Evolutionary conservation across 2,797 vertebrate species (phyloP), one percentile per base, ranked within the genome.

Genomic region (Dipus sagitta): DNA sequence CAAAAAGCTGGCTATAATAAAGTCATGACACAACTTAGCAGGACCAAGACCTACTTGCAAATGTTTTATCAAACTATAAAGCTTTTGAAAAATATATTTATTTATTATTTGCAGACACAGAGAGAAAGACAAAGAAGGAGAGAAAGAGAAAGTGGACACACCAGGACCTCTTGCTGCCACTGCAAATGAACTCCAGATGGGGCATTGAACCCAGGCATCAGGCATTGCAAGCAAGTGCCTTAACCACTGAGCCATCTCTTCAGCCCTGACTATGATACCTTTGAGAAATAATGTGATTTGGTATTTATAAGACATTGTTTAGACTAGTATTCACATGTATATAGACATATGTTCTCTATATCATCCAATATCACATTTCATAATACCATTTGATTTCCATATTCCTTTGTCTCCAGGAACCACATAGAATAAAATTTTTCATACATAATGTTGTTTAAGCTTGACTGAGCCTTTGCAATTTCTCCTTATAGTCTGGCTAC

Each of bases 291-390:
- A 52, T 64, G 28, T 68, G 80, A 52, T 91, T 78, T 77, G 82
- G 76, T 93, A 82, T 93, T 95, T 83, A 38, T 80, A 93, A 95
- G 74, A 84, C 52, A 65, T 52, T 67, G 68, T 77, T 92, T 95
- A 85, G 47, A 87, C 88, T 84, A 78, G 47, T 84, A 60, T 60
- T 79, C 30, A 86, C 32, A 42, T 52, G 24, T 64, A 17, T 81
- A 82, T n/a, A 65, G 72, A 42, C 12, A 58, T 12, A 28, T 30
- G 81, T n/a, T 71, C 14, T 74, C 8, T 32, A 13, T 65, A 77
- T 88, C 86, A 82, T 72, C 88, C 70, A 92, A 77, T 34, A 91
- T 67, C 60, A 13, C 68, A 26, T 26, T 92, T 68, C 79, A 54
- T 62, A 71, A 30, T 62, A 82, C 64, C 34, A 60, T 34, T 84